A percentile compares a stretch with the other conserved stretches of the same genome.
Conservation (phyloP, 2,888 invertebrate genomes). For the Gortyna flavago region DNA sequence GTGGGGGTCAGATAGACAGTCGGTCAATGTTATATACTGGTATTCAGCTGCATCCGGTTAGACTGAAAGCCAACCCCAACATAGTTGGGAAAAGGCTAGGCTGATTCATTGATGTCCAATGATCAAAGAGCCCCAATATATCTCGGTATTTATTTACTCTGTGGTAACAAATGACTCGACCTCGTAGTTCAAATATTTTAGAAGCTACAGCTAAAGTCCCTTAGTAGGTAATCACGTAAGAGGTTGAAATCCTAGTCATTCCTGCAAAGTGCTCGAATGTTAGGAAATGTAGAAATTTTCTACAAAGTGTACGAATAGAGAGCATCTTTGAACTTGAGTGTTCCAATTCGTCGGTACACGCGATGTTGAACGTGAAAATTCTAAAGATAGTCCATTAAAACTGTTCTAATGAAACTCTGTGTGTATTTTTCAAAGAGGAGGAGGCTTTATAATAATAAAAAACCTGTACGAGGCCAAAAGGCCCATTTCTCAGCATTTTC, state of each 20-base stretch:
- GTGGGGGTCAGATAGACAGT: too few relatives aligned
- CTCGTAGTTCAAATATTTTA: constrained; percentile 27
- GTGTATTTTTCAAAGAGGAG: background rate
- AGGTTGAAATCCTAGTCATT: constrained; percentile 18
- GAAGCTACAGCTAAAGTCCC: constrained; percentile 12
- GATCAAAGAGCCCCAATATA: background rate
- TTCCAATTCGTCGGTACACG: background rate
- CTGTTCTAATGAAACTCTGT: background rate
- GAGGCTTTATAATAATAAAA: background rate
- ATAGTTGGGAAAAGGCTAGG: too few relatives aligned
- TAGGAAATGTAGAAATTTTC: background rate
- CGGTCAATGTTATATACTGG: too few relatives aligned
- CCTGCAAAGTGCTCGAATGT: constrained; percentile 25
- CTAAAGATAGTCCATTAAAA: background rate
- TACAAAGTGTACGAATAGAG: background rate
- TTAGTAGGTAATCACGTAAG: constrained; percentile 1
- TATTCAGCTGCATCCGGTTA: background rate
- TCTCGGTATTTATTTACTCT: background rate
- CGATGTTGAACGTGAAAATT: background rate
- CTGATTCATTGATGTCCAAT: background rate
- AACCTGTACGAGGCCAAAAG: background rate
- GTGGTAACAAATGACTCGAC: background rate
- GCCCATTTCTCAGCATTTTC: background rate
- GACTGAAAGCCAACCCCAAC: background rate
- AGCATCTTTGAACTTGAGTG: background rate